These are phyloP conservation scores for Rissa tridactyla DNA, from an alignment of 2,113 vertebrate species.

Conservation along the genomic window DNA sequence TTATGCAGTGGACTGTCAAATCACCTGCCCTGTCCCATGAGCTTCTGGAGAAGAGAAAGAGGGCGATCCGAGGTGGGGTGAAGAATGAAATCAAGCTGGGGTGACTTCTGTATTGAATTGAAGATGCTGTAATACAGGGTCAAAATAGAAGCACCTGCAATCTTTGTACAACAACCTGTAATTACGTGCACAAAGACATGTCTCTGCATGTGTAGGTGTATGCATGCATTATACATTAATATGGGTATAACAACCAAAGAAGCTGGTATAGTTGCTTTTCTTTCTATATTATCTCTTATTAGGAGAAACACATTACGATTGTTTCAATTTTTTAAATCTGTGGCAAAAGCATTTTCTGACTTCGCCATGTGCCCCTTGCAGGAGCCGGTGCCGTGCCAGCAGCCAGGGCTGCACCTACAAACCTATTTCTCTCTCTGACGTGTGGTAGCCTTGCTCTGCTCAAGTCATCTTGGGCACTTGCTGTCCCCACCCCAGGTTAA, in stretches of 20 bases:
- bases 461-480: neutral
- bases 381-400: rapidly evolving
- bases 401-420: neutral
- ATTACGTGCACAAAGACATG: neutral
- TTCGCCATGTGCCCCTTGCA: neutral
- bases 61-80: neutral
- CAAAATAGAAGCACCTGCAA: neutral
- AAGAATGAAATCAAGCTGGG: neutral
- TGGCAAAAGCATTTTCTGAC: neutral
- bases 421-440: neutral
- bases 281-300: neutral
- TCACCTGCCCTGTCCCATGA: neutral
- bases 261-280: neutral
- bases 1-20: neutral
- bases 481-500: neutral
- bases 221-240: neutral
- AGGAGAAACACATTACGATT: neutral
- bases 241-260: neutral
- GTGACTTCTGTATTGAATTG: neutral
- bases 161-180: neutral
- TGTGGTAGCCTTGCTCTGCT: neutral
- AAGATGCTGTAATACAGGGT: neutral
- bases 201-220: neutral
- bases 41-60: neutral
- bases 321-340: neutral